Conservation (phyloP, 2,113 vertebrate genomes). For the Trochalopteron elliotii region DNA sequence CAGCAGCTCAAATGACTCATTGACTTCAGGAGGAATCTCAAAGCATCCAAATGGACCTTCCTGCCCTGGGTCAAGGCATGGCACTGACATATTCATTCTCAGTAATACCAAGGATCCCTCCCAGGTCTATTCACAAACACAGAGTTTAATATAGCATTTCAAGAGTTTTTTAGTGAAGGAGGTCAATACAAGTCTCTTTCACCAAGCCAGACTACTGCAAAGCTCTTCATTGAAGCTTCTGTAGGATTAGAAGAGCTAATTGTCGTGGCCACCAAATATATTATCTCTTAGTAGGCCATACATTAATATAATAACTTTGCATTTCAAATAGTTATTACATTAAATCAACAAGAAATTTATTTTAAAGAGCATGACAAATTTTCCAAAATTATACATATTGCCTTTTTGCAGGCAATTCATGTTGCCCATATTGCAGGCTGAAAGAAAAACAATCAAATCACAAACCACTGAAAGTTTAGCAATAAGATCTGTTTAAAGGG, state of each 20-base stretch:
- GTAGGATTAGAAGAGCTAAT: background rate
- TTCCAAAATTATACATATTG: background rate
- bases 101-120: background rate
- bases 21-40: background rate
- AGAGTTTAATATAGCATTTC: background rate
- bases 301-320: background rate
- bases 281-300: background rate
- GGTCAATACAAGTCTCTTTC: background rate
- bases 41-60: background rate
- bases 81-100: background rate
- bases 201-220: background rate
- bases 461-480: background rate
- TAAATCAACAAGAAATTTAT: background rate
- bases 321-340: background rate
- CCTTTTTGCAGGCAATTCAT: background rate
- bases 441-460: background rate
- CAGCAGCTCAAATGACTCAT: background rate
- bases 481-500: background rate
- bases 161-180: background rate
- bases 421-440: background rate
- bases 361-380: background rate
- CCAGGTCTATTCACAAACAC: background rate
- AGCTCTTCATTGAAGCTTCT: background rate
- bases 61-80: background rate
- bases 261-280: background rate